Percentiles rank a stretch among this genome's conserved stretches.
Conservation (phyloP, 2,888 invertebrate species). For the Acrobasis suavella region DNA sequence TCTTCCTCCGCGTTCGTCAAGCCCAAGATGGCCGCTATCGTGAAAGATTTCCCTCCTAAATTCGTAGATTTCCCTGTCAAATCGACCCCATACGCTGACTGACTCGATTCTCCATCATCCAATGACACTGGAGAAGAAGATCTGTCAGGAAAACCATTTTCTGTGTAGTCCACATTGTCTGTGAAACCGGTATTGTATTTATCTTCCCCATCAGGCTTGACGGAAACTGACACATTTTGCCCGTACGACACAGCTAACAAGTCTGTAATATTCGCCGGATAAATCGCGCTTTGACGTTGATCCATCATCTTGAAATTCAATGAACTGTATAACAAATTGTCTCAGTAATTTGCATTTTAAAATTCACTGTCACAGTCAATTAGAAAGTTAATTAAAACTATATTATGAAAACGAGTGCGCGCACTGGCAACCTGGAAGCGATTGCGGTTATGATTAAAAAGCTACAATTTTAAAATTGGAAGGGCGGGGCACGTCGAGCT, state of each 20-base stretch:
- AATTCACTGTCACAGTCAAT: constrained; percentile 28
- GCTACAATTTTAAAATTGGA: constrained; percentile 61
- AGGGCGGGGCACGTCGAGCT: constrained; percentile 65
- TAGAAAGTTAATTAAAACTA: constrained; percentile 29
- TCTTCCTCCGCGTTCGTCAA: constrained; percentile 81
- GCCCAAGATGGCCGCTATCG: constrained; percentile 94
- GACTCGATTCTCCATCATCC: constrained; percentile 67
- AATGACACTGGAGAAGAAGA: constrained; percentile 60
- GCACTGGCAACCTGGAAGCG: constrained; percentile 47
- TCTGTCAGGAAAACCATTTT: constrained; percentile 47
- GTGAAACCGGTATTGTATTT: constrained; percentile 45
- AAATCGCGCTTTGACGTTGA: constrained; percentile 55
- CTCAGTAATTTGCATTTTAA: constrained; percentile 16
- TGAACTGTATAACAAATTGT: constrained; percentile 23
- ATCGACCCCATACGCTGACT: constrained; percentile 71
- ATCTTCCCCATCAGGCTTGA: constrained; percentile 54
- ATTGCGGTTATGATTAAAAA: constrained; percentile 71
- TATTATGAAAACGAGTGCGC: constrained; percentile 44
- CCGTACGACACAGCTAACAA: constrained; percentile 64
- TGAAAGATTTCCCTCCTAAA: constrained; percentile 88
- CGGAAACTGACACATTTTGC: constrained; percentile 56
- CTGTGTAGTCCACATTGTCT: constrained; percentile 36
- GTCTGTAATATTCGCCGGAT: constrained; percentile 66
- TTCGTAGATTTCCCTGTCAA: constrained; percentile 69
- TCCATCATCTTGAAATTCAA: constrained; percentile 60